Conservation (phyloP, 2,797 vertebrate species). For the Pogoniulus pusillus region DNA sequence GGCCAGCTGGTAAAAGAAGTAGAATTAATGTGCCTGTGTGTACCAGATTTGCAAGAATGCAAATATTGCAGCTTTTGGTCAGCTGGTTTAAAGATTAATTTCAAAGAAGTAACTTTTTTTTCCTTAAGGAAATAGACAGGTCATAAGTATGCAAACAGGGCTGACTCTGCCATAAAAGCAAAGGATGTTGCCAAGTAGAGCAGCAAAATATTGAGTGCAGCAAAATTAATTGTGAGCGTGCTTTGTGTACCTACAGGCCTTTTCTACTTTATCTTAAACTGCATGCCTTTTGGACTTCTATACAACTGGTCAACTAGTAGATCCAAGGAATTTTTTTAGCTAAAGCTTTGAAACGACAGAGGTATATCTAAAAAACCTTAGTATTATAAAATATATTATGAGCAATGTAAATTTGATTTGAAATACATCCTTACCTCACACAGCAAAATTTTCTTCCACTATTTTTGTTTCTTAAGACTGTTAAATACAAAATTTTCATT, state of each 20-base stretch:
- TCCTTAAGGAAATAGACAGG: constrained; percentile 64
- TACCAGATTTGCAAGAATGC: constrained; percentile 75
- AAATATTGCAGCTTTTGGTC: constrained; percentile 70
- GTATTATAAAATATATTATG: neutral
- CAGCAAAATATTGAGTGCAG: constrained; percentile 52
- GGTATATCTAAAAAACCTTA: neutral
- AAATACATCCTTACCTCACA: neutral
- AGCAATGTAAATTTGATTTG: neutral
- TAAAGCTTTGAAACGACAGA: neutral
- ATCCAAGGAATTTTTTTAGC: neutral
- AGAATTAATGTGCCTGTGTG: constrained; percentile 75
- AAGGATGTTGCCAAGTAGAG: constrained; percentile 53
- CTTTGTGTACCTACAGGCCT: neutral
- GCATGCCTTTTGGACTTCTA: neutral
- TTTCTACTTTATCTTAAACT: neutral
- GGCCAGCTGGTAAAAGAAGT: constrained; percentile 61
- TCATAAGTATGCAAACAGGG: constrained; percentile 42
- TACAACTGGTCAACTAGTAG: neutral
- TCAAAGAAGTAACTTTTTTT: constrained; percentile 59
- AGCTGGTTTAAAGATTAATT: constrained; percentile 73
- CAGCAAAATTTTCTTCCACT: neutral
- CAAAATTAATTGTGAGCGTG: constrained; percentile 29
- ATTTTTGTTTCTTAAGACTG: neutral
- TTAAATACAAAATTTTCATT: neutral
- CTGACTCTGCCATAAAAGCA: constrained; percentile 55